Evolutionary conservation across 30 jellyfish, hydroid and myxozoan species (phyloP), one percentile per base, ranked within the genome.

Genomic region (Turritopsis rubra): DNA sequence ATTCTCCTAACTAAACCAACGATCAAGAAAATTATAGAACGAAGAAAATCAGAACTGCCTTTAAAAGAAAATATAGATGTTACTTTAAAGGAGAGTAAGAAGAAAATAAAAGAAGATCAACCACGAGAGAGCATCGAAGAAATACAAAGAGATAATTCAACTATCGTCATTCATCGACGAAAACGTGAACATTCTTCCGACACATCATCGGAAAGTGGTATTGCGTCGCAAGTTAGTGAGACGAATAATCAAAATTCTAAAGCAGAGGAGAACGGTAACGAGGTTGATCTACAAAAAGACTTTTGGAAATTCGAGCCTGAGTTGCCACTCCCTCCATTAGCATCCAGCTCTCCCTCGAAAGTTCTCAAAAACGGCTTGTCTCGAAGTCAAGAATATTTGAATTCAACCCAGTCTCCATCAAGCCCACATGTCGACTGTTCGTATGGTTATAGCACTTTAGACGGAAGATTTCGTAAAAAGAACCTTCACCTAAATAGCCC

Each of bases 1-100:
- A 68, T 68, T 1, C 77, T 68, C 30, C 77, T 68, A 68, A 68
- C 77, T 27, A 68, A 68, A 19, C 77, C 77, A 27, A 68, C 77
- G 16, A 68, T 68, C 28, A 23, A 27, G 30, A 23, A 27, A 68
- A 68, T 68, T 19, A 68, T 68, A 68, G 77, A 68, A 68, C 28
- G 77, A 68, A 23, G 77, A 68, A 68, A 68, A 27, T 68, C 77
- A 27, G 77, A 68, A 68, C 77, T 68, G 28, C 19, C 8, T 19
- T 27, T 68, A 68, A 68, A 68, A 22, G 77, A 68, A 27, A 68
- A 68, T 27, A n/a, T 68, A 9, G 31, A 23, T 9, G 30, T 19
- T 23, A 68, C 28, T 7, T 7, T 1, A 68, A 16, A 23, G 30
- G 77, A 27, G 31, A 27, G 30, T n/a, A 27, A 68, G 30, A 22